phyloP scores from a whole-genome alignment of 35 echinoderm and acorn worm species.

The Heliocidaris tuberculata region DNA sequence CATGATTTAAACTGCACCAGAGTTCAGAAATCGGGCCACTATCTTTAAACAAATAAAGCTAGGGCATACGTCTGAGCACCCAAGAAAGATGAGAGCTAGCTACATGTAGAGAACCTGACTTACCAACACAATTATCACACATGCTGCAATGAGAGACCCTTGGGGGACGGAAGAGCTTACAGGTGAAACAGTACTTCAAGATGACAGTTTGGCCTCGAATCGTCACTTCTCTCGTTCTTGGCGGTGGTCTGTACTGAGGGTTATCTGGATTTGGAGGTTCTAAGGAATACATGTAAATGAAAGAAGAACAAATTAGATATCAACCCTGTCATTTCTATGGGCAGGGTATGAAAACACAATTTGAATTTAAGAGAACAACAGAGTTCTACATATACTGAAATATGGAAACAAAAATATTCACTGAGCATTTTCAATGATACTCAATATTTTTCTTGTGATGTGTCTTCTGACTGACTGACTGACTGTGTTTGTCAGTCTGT shows the following conservation, averaged over 20 bases:
- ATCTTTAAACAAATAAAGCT: too few relatives aligned
- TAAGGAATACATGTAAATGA: not conserved
- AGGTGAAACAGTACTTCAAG: constrained; percentile 93
- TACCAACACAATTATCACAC: constrained; percentile 99
- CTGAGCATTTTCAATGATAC: too few relatives aligned
- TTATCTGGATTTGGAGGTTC: constrained; percentile 90
- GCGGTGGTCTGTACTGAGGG: constrained; percentile 87
- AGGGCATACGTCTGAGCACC: too few relatives aligned
- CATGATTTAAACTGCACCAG: too few relatives aligned
- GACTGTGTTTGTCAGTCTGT: not conserved
- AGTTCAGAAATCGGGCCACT: too few relatives aligned
- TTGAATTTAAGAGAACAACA: too few relatives aligned
- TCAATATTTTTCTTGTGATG: not conserved
- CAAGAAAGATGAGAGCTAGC: too few relatives aligned
- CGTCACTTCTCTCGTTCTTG: constrained; percentile 83
- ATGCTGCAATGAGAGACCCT: constrained; percentile 96
- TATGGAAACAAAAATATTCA: too few relatives aligned
- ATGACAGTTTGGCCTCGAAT: constrained; percentile 84
- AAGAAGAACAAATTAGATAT: too few relatives aligned
- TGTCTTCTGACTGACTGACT: not conserved
- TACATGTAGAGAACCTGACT: not conserved
- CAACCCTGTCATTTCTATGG: too few relatives aligned
- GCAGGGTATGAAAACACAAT: too few relatives aligned
- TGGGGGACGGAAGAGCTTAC: constrained; percentile 95
- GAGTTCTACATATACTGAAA: too few relatives aligned